Evolutionary conservation across 2,113 vertebrate species (phyloP), one percentile per base, ranked within the genome.

Genomic region (Lutjanus erythropterus): DNA sequence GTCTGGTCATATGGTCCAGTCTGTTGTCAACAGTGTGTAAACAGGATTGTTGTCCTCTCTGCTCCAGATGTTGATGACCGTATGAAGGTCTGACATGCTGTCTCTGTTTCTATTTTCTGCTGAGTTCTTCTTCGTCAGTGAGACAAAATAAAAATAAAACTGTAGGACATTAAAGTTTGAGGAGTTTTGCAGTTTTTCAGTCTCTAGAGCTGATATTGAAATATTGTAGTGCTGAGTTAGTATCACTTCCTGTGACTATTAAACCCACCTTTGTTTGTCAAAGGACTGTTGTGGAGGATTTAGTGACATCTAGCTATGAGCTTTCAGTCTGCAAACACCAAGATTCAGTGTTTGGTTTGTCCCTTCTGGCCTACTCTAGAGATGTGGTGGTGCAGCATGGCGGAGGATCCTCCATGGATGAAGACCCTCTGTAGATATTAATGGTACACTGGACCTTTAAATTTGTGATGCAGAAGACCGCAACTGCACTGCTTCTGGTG

Each of bases 1-100:
- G 64, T 77, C 65, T 37, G 79, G 71, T 89, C 85, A 88, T 75
- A 79, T 81, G 83, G 76, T 73, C 80, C 75, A 62, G 71, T 53
- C 78, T 83, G 60, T 81, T 71, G 58, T 80, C 18, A 58, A 49
- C 83, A 85, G 50, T 52, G 84, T 86, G 81, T 83, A 60, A 86
- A 89, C 85, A 85, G 75, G 75, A 75, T 81, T 88, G 88, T 90
- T 89, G 80, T 90, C 60, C 75, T 81, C 77, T 82, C 55, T 70
- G 73, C 37, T 86, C 87, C 92, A 93, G 92, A 94, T 94, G 92
- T 88, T 91, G 74, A 84, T 86, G 86, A 87, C 78, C 55, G 41
- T 21, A 53, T 0, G 49, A 87, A 69, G 47, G 52, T 70, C 76
- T 75, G 69, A 75, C 66, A 84, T 69, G 83, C 65, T 83, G 56